Percentiles rank a stretch among this genome's conserved stretches.
Evolutionary conservation across 2,888 invertebrate genomes (phyloP).

Genomic region (Netelia melanura): DNA sequence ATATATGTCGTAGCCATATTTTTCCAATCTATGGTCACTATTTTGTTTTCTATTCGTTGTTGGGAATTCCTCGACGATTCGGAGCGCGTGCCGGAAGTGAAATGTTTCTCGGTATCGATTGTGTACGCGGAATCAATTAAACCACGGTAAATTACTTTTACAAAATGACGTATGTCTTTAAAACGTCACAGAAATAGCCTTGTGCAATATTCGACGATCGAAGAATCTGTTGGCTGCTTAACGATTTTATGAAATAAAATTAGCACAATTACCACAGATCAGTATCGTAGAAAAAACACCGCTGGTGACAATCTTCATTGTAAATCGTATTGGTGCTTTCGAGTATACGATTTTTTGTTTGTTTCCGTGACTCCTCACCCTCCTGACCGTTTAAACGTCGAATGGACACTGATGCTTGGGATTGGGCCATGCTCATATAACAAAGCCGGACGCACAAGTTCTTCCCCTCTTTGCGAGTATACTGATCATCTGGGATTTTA

Average conservation of each 20-base stretch:
- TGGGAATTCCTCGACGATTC: constrained; percentile 35
- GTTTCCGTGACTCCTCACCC: background rate
- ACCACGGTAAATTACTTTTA: background rate
- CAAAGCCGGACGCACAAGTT: constrained; percentile 11
- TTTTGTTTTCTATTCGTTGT: constrained; percentile 31
- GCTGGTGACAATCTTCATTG: constrained; percentile 33
- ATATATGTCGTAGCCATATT: background rate
- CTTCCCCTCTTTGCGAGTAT: constrained; percentile 19
- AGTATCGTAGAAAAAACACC: constrained; percentile 23
- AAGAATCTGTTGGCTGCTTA: constrained; percentile 11
- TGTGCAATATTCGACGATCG: background rate
- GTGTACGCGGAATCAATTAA: background rate
- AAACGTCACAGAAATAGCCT: constrained; percentile 4
- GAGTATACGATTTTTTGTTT: background rate
- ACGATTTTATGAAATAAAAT: background rate
- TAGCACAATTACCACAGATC: constrained; percentile 43
- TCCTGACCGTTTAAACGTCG: constrained; percentile 30
- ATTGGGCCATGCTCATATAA: constrained; percentile 32
- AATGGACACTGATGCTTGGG: constrained; percentile 47
- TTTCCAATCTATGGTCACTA: background rate
- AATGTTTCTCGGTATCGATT: background rate
- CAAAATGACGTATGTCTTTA: background rate
- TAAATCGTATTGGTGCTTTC: background rate
- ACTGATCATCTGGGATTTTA: constrained; percentile 44
- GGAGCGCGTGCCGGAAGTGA: constrained; percentile 1